A percentile compares a stretch with the other conserved stretches of the same genome.
phyloP scores from a whole-genome alignment of 2,888 invertebrate genomes.

The Troides helena region DNA sequence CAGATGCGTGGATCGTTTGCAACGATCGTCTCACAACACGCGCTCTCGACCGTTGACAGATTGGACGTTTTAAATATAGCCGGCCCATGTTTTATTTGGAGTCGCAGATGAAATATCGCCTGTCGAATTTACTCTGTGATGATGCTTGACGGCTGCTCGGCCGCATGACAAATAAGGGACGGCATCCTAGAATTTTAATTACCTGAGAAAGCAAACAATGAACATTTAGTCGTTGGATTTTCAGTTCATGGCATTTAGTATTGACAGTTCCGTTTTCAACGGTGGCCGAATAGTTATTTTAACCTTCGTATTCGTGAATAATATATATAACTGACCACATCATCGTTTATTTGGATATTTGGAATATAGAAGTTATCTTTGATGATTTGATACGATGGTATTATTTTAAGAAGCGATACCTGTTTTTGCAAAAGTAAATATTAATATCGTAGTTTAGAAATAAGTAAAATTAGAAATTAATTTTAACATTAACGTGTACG shows the following conservation, averaged over 20 bases:
- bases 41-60: slow-evolving; percentile 78
- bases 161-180: slow-evolving; percentile 35
- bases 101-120: slow-evolving; percentile 69
- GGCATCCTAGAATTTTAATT: slow-evolving; percentile 13
- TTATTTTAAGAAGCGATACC: background rate
- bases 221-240: background rate
- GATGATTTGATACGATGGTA: background rate
- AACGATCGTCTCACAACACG: slow-evolving; percentile 74
- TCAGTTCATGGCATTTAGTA: background rate
- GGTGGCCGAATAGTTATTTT: too few species aligned
- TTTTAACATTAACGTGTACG: too few species aligned
- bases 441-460: too few species aligned
- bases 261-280: background rate
- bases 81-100: slow-evolving; percentile 68
- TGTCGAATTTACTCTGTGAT: slow-evolving; percentile 52
- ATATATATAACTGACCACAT: too few species aligned
- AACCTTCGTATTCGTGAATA: too few species aligned
- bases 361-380: background rate
- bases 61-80: slow-evolving; percentile 76
- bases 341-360: background rate
- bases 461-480: too few species aligned
- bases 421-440: background rate
- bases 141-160: slow-evolving; percentile 24
- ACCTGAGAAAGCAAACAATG: background rate
- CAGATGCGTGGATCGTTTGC: slow-evolving; percentile 75